phyloP scores from a whole-genome alignment of 2,888 invertebrate species.

The Apamea epomidion region DNA sequence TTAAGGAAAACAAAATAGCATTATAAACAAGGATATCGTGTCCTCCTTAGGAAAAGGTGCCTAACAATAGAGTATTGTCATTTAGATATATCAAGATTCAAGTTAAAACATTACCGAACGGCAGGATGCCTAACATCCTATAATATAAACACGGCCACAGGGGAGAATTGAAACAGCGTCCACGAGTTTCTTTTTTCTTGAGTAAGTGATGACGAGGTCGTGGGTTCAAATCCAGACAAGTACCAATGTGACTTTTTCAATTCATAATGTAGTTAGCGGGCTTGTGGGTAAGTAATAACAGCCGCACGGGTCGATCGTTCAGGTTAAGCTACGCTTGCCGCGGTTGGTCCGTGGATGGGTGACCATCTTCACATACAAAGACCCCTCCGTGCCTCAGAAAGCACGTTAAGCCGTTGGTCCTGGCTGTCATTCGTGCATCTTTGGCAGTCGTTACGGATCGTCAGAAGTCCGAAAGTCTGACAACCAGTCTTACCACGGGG shows the following conservation, averaged over 20 bases:
- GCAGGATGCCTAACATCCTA: not conserved
- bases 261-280: not conserved
- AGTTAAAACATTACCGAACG: not conserved
- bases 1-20: not conserved
- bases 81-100: not conserved
- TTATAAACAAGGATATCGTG: not conserved
- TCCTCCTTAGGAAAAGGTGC: not conserved
- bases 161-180: not conserved
- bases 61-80: not conserved
- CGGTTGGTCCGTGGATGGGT: too few species aligned
- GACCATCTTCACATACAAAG: too few species aligned
- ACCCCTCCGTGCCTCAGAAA: too few species aligned
- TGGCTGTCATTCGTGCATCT: too few species aligned
- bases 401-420: too few species aligned
- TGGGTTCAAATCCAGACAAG: not conserved
- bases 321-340: too few species aligned
- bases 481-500: too few species aligned
- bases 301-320: too few species aligned
- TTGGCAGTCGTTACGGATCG: too few species aligned
- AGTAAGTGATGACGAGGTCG: not conserved
- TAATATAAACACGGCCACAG: too few species aligned
- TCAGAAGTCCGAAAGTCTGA: too few species aligned
- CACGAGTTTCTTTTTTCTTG: not conserved
- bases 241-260: not conserved
- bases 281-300: too few species aligned